These are phyloP conservation scores for Porites australiensis DNA, from an alignment of 64 coral and sea anemone species.

Conservation along the genomic window DNA sequence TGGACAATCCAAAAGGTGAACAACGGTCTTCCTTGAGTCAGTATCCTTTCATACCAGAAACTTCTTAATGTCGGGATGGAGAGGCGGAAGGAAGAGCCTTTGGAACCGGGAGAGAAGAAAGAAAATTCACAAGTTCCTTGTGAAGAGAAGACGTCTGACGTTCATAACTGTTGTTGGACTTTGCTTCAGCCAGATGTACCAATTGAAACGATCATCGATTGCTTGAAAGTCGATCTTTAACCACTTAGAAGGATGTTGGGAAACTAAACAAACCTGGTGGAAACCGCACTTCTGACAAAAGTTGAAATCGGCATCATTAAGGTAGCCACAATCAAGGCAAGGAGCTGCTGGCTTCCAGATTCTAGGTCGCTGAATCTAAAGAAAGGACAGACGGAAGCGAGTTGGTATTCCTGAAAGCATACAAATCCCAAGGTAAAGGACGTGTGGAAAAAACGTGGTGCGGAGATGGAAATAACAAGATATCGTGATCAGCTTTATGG, in stretches of 20 bases:
- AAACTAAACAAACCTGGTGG: not conserved
- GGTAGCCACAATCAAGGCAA: constrained; percentile 7
- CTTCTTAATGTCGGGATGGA: not conserved
- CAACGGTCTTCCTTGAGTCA: not conserved
- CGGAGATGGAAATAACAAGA: not conserved
- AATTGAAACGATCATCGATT: constrained; percentile 12
- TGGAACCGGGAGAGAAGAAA: not conserved
- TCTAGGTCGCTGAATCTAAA: constrained; percentile 2
- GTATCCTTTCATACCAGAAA: constrained; percentile 52
- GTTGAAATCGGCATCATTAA: constrained; percentile 21
- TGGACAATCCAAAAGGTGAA: not conserved
- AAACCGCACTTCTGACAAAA: constrained; percentile 30
- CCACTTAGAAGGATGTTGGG: constrained; percentile 11
- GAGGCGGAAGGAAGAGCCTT: not conserved
- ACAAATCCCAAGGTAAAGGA: constrained; percentile 46
- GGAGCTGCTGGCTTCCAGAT: constrained; percentile 23
- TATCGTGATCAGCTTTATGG: not conserved
- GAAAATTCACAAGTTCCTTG: not conserved
- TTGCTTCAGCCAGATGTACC: not conserved
- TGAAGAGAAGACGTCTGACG: constrained; percentile 35
- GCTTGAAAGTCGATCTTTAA: not conserved
- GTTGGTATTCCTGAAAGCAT: constrained; percentile 20
- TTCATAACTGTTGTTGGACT: constrained; percentile 14
- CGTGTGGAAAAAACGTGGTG: not conserved
- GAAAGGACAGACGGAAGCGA: not conserved